Conservation (phyloP, 2,113 vertebrate genomes). For the Podarcis muralis region DNA sequence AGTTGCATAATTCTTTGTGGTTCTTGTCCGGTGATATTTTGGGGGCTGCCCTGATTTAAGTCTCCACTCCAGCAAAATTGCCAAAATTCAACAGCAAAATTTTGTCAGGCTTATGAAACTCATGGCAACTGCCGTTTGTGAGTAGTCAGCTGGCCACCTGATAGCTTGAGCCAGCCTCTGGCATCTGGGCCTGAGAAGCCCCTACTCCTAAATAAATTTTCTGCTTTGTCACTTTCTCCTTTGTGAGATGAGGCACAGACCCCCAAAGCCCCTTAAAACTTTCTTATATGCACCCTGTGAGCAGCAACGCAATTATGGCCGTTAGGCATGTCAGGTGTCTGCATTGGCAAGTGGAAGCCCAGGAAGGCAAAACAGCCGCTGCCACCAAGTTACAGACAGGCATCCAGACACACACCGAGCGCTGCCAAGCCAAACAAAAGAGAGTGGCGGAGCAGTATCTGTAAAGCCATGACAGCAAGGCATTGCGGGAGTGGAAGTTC, state of each 20-base stretch:
- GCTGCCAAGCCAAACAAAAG: too few relatives aligned
- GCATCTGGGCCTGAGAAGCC: not conserved
- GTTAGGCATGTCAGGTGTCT: too few relatives aligned
- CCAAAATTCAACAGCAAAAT: conserved; percentile 34
- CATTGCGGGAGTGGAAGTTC: too few relatives aligned
- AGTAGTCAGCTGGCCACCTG: not conserved
- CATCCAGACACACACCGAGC: too few relatives aligned
- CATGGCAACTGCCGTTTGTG: not conserved
- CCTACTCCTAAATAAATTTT: not conserved
- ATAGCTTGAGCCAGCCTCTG: not conserved
- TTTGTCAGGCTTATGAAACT: conserved; percentile 21
- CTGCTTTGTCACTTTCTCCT: not conserved
- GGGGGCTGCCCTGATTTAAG: conserved; percentile 32
- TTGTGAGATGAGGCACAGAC: not conserved
- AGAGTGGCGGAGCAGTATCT: too few relatives aligned
- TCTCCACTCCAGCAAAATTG: conserved; percentile 38
- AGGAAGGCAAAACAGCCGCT: too few relatives aligned
- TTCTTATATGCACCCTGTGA: not conserved
- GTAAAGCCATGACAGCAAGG: too few relatives aligned
- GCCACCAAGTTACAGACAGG: too few relatives aligned
- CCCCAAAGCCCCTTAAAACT: not conserved
- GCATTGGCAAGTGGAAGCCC: too few relatives aligned
- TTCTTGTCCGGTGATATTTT: conserved; percentile 45
- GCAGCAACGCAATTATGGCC: not conserved
- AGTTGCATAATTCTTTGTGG: conserved; percentile 65